Base-by-base conservation (phyloP, 2,888 invertebrate species). In the Dryobota labecula region DNA sequence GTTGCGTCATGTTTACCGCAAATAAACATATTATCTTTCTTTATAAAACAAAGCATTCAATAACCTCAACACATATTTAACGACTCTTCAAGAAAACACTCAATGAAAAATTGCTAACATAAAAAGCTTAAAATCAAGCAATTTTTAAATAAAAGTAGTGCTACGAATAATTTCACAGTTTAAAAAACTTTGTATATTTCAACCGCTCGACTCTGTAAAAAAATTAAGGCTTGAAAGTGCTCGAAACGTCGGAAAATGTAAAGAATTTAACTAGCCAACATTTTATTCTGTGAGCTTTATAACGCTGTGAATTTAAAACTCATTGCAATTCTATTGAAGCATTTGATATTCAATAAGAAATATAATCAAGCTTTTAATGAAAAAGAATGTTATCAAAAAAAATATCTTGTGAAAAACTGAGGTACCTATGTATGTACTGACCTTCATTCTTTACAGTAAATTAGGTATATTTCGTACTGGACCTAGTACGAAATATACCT, bases 261-360 rank as follows among this genome's bases (percentile, higher is more conserved):
- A 62, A 47, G 57, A 36, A 43, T 66, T 74, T 36, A 27, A 36
- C 1, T 47, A 47, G 41, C 1, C 51, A 18, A 47, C 61, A 47
- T 58, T 64, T 74, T 53, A 47, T 33, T 75, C 20, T 43, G 41
- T 62, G 11, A 75, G 57, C 24, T 75, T 76, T 51, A 41, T 41
- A 57, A 57, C 41, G 33, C 7, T n/a, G 20, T 47, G 30, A 58
- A 73, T 51, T 74, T 47, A 73, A 78, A 78, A 73, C 51, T 58
- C 24, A 30, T 49, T 64, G 53, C 80, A 60, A 36, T 74, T 60
- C 54, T 77, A 58, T 58, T 36, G 13, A 13, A 54, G 30, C 18
- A 47, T 77, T 57, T 69, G 43, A 41, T 51, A 57, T 13, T 13
- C 18, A 47, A 53, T 58, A 58, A 8, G 20, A 53, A 47, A 57